A percentile compares a stretch with the other conserved stretches of the same genome.
phyloP scores from a whole-genome alignment of 1,140 invertebrate genomes.

The Drosophila melanogaster region DNA sequence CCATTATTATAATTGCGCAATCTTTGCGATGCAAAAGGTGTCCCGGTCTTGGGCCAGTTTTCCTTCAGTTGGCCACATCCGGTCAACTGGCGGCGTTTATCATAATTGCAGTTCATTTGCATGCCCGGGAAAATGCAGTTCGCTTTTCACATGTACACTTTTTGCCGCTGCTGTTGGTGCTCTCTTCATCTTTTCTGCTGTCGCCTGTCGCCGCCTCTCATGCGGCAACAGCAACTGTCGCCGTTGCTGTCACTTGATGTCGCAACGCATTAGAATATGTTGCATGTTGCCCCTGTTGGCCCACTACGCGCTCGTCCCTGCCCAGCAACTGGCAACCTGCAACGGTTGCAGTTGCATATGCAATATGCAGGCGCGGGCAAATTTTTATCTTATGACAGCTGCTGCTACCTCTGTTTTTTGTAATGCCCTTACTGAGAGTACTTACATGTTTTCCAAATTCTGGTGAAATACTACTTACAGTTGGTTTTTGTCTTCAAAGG shows the following conservation, averaged over 20 bases:
- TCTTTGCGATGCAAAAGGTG: slow-evolving; percentile 44
- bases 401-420: slow-evolving; percentile 52
- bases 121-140: slow-evolving; percentile 67
- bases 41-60: slow-evolving; percentile 41
- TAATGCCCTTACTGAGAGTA: slow-evolving; percentile 6
- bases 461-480: background rate
- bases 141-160: slow-evolving; percentile 49
- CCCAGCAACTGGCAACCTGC: background rate
- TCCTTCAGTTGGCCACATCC: slow-evolving; percentile 74
- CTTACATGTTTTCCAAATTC: background rate
- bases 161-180: slow-evolving; percentile 24
- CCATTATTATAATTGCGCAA: slow-evolving; percentile 64
- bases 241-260: slow-evolving; percentile 82
- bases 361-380: slow-evolving; percentile 77
- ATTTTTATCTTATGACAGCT: slow-evolving; percentile 82
- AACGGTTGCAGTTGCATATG: slow-evolving; percentile 68
- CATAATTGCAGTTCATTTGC: slow-evolving; percentile 84
- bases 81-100: slow-evolving; percentile 84
- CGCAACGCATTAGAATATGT: slow-evolving; percentile 83
- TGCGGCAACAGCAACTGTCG: slow-evolving; percentile 84
- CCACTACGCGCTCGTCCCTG: background rate
- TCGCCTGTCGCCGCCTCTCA: slow-evolving; percentile 72
- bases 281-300: slow-evolving; percentile 46
- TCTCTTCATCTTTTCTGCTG: slow-evolving; percentile 56
- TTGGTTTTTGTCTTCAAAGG: no score